phyloP scores from a whole-genome alignment of 2,888 invertebrate genomes.

The Stictocephala bisonia region DNA sequence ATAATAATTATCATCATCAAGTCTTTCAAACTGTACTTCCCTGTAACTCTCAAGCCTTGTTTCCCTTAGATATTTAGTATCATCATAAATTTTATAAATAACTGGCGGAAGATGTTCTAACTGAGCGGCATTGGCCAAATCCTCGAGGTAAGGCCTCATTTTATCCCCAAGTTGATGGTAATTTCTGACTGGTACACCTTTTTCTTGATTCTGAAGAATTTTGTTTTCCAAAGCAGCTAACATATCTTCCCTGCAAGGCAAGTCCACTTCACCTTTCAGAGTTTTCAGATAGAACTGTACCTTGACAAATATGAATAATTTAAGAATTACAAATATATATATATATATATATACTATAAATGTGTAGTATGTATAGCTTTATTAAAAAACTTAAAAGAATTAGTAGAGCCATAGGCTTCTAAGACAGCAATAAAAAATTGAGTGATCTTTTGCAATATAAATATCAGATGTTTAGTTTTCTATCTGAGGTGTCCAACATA shows the following conservation, averaged over 20 bases:
- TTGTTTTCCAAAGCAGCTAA: constrained; percentile 70
- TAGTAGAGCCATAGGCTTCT: no score
- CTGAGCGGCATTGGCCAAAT: constrained; percentile 71
- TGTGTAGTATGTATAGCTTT: no score
- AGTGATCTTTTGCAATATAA: no score
- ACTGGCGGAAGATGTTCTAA: constrained; percentile 74
- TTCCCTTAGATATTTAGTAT: constrained; percentile 73
- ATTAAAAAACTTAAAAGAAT: no score
- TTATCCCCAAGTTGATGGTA: constrained; percentile 83
- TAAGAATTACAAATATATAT: no score
- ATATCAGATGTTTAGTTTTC: no score
- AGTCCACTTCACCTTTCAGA: constrained; percentile 71
- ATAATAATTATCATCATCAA: constrained; percentile 69
- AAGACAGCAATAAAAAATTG: no score
- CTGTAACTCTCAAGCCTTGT: constrained; percentile 73
- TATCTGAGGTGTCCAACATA: no score
- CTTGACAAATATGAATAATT: no score
- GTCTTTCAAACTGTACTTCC: constrained; percentile 72
- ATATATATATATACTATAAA: no score
- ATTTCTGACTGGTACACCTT: constrained; percentile 77
- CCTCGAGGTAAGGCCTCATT: constrained; percentile 76
- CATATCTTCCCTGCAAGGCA: constrained; percentile 76
- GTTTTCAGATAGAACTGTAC: constrained; percentile 74
- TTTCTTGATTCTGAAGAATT: constrained; percentile 69
- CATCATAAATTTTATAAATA: constrained; percentile 77